phyloP scores from a whole-genome alignment of 2,888 invertebrate genomes.

The Cheilosia impressa region DNA sequence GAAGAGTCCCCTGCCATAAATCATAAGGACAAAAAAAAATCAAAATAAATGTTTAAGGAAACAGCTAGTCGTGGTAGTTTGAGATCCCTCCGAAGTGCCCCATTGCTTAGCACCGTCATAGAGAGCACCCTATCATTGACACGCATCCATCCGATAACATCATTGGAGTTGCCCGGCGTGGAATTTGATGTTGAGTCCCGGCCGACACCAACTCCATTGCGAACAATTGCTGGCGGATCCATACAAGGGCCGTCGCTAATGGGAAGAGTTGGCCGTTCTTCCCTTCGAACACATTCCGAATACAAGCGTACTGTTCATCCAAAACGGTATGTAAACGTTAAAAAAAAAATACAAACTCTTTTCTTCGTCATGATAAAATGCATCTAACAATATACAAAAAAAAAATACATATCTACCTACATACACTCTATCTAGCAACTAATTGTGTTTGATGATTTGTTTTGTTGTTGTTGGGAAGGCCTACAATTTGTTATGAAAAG shows the following conservation, averaged over 20 bases:
- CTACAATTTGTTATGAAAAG: constrained; percentile 34
- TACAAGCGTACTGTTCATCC: constrained; percentile 81
- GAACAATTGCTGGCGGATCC: constrained; percentile 79
- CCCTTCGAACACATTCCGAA: constrained; percentile 80
- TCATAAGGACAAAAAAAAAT: constrained; percentile 45
- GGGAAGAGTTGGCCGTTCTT: constrained; percentile 80
- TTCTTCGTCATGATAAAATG: constrained; percentile 40
- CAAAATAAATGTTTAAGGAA: constrained; percentile 83
- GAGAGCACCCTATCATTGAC: constrained; percentile 83
- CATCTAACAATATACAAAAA: constrained; percentile 31
- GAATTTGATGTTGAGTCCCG: constrained; percentile 82
- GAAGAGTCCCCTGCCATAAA: constrained; percentile 43
- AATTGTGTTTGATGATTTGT: constrained; percentile 48
- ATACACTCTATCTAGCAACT: constrained; percentile 29
- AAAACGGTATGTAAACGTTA: constrained; percentile 81
- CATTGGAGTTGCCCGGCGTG: constrained; percentile 83
- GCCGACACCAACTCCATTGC: constrained; percentile 74
- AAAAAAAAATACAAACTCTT: constrained; percentile 9
- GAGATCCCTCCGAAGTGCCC: constrained; percentile 84
- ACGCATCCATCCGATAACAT: constrained; percentile 83
- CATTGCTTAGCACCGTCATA: constrained; percentile 83
- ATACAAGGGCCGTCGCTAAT: constrained; percentile 77
- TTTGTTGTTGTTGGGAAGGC: constrained; percentile 16
- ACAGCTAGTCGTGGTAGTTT: constrained; percentile 83
- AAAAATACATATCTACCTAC: constrained; percentile 6